Conservation (phyloP, 2,888 invertebrate genomes). For the Antitype chi region DNA sequence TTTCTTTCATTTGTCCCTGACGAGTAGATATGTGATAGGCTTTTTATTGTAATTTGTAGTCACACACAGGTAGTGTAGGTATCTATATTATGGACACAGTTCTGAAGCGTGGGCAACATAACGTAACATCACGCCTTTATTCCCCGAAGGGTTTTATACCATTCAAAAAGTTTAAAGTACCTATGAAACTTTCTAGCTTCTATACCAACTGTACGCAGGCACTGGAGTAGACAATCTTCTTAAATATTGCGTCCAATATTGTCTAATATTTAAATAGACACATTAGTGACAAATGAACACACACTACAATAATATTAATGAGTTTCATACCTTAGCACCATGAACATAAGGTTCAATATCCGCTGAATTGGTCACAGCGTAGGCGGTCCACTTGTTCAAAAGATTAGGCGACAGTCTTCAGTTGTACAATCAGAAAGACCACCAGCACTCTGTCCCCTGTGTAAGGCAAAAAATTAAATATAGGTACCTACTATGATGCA, state of each 20-base stretch:
- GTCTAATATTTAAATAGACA: slow-evolving; percentile 28
- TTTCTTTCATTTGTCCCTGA: neutral
- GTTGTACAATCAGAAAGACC: slow-evolving; percentile 62
- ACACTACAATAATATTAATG: slow-evolving; percentile 13
- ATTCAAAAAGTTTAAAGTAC: slow-evolving; percentile 11
- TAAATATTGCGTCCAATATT: slow-evolving; percentile 52
- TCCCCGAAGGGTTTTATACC: too few relatives aligned
- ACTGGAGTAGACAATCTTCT: slow-evolving; percentile 51
- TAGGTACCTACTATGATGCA: neutral
- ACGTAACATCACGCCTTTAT: too few relatives aligned
- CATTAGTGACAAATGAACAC: slow-evolving; percentile 48
- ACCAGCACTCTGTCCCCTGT: slow-evolving; percentile 39
- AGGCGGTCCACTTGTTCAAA: slow-evolving; percentile 37
- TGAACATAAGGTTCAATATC: neutral
- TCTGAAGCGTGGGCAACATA: too few relatives aligned
- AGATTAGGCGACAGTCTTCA: slow-evolving; percentile 45
- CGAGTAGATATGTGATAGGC: too few relatives aligned
- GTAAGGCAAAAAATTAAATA: slow-evolving; percentile 9
- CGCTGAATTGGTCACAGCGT: neutral
- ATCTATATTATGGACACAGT: neutral
- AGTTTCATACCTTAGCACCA: slow-evolving; percentile 6
- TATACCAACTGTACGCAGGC: slow-evolving; percentile 21
- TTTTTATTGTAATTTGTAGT: neutral
- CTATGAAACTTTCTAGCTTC: slow-evolving; percentile 29
- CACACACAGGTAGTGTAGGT: neutral